Percentiles rank a stretch among this genome's conserved stretches.
Evolutionary conservation across 30 jellyfish, hydroid and myxozoan species (phyloP).

Genomic region (Nemopilema nomurai): DNA sequence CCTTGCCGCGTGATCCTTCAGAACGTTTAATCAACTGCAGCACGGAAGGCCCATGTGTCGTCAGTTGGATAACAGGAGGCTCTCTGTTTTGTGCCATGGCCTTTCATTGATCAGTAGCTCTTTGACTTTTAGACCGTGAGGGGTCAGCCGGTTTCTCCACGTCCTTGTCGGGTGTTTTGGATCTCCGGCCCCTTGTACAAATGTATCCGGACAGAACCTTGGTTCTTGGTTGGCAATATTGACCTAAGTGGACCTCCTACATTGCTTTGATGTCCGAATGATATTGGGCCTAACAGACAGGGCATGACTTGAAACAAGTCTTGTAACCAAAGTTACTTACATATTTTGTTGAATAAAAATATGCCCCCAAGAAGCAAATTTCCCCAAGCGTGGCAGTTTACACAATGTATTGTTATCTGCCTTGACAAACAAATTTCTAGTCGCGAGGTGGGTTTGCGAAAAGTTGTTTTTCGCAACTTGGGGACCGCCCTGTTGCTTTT

Average conservation of each 20-base stretch:
- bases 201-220: too few species aligned
- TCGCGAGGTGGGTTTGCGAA: not conserved
- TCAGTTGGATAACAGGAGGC: constrained; percentile 2
- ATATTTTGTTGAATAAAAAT: too few species aligned
- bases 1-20: not conserved
- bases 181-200: too few species aligned
- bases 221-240: too few species aligned
- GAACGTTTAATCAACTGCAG: not conserved
- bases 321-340: too few species aligned
- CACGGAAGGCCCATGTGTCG: constrained; percentile 1
- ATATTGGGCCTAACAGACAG: too few species aligned
- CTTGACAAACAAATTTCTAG: too few species aligned
- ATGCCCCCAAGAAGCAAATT: not conserved
- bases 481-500: not conserved
- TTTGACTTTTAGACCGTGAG: not conserved
- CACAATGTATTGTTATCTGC: not conserved
- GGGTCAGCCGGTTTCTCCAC: not conserved
- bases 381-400: not conserved
- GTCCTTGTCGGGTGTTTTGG: too few species aligned
- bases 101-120: not conserved
- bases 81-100: not conserved
- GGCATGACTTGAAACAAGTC: too few species aligned
- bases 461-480: too few species aligned
- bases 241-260: too few species aligned
- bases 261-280: too few species aligned